Evolutionary conservation across 2,113 vertebrate genomes (phyloP), one percentile per base, ranked within the genome.

Genomic region (Opisthocomus hoazin): DNA sequence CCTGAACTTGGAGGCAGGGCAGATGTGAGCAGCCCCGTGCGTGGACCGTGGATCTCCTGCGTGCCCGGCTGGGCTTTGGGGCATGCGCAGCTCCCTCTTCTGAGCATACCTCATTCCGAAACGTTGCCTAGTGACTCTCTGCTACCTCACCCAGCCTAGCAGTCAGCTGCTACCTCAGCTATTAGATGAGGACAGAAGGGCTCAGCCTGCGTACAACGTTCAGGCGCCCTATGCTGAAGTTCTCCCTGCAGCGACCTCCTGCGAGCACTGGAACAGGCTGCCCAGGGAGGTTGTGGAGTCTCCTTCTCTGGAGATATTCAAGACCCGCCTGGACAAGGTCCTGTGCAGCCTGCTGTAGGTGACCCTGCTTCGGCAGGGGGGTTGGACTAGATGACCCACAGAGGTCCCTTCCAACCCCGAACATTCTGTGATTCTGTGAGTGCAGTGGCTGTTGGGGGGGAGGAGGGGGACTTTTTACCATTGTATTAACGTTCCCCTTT

Each of bases 11-110:
- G 3, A 64, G 56, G n/a, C 21, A 48, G 61, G 24, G 32, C 23
- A 24, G 66, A 46, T 32, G 11, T 30, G 37, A 75, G 60, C 12
- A 15, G 43, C 27, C 18, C 34, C 2, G 0, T 24, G 10, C 0
- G 0, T 3, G 41, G 39, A 23, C 36, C 11, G 0, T 7, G 32
- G 32, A 8, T 29, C 41, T 65, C 37, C 60, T 50, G 8, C 9
- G 0, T 29, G 50, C 56, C 57, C 37, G 39, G 50, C 45, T 58
- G 79, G 56, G 45, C 39, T 66, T n/a, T 5, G 20, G 39, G 39
- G 29, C 23, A 13, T 4, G 9, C 34, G 43, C 36, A 37, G 34
- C 60, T 79, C n/a, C 1, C 29, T 78, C 26, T 12, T 63, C 46
- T 3, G 37, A 32, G 50, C 5, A 16, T 20, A 12, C 30, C 20